Evolutionary conservation across 2,888 invertebrate genomes (phyloP).

Genomic region (Thecocarcelia acutangulata): DNA sequence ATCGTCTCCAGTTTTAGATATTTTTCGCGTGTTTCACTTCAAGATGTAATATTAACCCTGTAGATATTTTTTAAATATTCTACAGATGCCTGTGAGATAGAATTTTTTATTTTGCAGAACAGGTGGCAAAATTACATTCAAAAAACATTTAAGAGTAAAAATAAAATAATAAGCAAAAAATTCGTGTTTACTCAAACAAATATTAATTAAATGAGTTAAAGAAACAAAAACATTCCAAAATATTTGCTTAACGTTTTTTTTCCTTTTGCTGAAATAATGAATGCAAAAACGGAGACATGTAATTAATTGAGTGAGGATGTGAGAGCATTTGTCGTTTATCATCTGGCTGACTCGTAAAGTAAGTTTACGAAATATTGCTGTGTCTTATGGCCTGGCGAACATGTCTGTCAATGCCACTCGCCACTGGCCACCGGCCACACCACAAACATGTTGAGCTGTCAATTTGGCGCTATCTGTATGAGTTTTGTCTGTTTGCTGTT

Average conservation of each 20-base stretch:
- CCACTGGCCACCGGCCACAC: constrained; percentile 28
- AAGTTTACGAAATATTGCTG: constrained; percentile 14
- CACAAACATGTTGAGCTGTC: constrained; percentile 61
- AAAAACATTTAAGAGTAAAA: background rate
- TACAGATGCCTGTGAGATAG: no score
- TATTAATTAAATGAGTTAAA: background rate
- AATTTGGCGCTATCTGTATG: constrained; percentile 55
- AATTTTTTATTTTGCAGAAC: background rate
- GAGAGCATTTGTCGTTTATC: constrained; percentile 5
- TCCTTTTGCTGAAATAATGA: background rate
- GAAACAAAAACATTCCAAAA: background rate
- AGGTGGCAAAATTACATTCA: constrained; percentile 1
- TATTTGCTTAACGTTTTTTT: background rate
- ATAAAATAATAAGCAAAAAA: background rate
- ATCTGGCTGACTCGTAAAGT: background rate
- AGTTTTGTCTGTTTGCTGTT: constrained; percentile 43
- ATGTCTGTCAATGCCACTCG: constrained; percentile 57
- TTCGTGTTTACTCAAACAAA: background rate
- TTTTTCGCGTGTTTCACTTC: no score
- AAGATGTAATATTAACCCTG: no score
- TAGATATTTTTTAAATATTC: no score
- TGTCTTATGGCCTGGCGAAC: background rate
- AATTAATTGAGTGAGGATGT: constrained; percentile 1
- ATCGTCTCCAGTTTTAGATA: no score
- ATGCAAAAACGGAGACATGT: constrained; percentile 12